phyloP scores from a whole-genome alignment of 2,888 invertebrate species.

The Protophormia terraenovae region DNA sequence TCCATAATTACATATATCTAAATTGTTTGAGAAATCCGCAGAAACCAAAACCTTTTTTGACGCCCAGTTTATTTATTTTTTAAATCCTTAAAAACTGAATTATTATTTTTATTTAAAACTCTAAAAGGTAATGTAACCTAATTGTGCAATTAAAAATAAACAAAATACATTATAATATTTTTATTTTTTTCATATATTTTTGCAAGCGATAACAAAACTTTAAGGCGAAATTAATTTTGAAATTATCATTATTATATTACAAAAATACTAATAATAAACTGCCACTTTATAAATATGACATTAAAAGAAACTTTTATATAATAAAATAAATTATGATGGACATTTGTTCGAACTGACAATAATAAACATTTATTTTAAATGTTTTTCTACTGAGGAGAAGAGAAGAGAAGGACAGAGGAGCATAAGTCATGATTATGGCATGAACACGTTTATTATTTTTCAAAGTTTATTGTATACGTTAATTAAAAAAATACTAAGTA shows the following conservation, averaged over 20 bases:
- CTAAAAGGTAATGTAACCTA: background rate
- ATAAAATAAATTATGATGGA: no score
- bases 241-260: conserved; percentile 13
- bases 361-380: background rate
- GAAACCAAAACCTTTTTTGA: no score
- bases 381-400: background rate
- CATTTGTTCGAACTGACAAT: no score
- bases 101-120: background rate
- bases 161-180: background rate
- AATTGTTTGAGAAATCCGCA: no score
- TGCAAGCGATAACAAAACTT: conserved; percentile 1
- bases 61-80: no score
- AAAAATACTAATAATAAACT: background rate
- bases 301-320: background rate
- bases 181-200: background rate
- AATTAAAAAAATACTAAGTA: conserved; percentile 40
- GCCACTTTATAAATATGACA: background rate
- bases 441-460: conserved; percentile 47
- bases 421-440: conserved; percentile 16
- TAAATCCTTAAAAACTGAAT: no score
- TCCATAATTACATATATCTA: no score
- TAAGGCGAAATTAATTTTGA: conserved; percentile 22
- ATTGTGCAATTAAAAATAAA: background rate
- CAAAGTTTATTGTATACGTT: conserved; percentile 46
- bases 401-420: no score